A percentile compares a stretch with the other conserved stretches of the same genome.
These are phyloP conservation scores for Gonatopus flavifemur DNA, from an alignment of 1,140 invertebrate species.

Conservation along the genomic window DNA sequence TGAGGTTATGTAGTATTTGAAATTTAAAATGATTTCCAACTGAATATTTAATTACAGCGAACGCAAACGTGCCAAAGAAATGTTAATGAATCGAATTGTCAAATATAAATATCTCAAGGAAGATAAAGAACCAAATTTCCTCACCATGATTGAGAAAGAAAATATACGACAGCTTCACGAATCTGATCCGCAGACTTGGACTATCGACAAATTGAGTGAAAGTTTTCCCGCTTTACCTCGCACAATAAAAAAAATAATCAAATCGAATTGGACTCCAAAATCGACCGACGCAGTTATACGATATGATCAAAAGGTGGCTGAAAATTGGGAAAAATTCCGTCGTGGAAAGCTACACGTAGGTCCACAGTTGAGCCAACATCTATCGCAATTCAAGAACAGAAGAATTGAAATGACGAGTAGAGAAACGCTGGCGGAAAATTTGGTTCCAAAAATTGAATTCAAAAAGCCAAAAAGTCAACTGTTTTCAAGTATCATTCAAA, in stretches of 20 bases:
- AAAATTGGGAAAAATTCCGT: slow-evolving; percentile 69
- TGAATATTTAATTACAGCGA: slow-evolving; percentile 35
- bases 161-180: slow-evolving; percentile 73
- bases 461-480: slow-evolving; percentile 38
- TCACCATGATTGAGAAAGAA: slow-evolving; percentile 82
- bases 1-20: background rate
- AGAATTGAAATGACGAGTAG: slow-evolving; percentile 48
- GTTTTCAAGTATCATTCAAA: slow-evolving; percentile 27
- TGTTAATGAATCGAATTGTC: slow-evolving; percentile 64
- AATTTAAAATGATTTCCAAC: background rate
- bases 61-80: slow-evolving; percentile 44
- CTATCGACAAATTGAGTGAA: slow-evolving; percentile 69
- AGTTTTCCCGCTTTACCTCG: slow-evolving; percentile 76
- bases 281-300: slow-evolving; percentile 59
- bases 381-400: slow-evolving; percentile 68
- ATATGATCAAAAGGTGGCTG: slow-evolving; percentile 66
- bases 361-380: slow-evolving; percentile 59
- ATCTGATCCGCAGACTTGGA: slow-evolving; percentile 73
- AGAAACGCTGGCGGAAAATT: slow-evolving; percentile 31
- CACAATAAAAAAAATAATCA: slow-evolving; percentile 63
- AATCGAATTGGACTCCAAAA: slow-evolving; percentile 64
- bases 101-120: slow-evolving; percentile 75
- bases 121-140: slow-evolving; percentile 66
- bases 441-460: slow-evolving; percentile 29
- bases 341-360: slow-evolving; percentile 59